phyloP scores from a whole-genome alignment of 2,888 invertebrate species.

The Microctonus brassicae region DNA sequence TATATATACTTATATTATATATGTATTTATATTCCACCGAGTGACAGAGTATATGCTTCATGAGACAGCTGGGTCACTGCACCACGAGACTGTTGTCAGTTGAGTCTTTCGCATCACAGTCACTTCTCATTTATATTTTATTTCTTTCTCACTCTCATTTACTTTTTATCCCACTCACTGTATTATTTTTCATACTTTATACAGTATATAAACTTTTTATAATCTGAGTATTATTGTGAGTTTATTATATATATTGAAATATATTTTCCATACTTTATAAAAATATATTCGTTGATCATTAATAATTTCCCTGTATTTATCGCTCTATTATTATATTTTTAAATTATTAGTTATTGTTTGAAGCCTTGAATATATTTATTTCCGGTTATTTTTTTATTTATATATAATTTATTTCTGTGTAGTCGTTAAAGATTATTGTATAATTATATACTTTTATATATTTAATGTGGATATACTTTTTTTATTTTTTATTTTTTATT shows the following conservation, averaged over 20 bases:
- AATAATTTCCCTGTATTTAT: too few species aligned
- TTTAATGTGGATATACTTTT: neutral
- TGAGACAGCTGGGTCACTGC: constrained; percentile 45
- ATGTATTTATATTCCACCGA: constrained; percentile 25
- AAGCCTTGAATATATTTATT: too few species aligned
- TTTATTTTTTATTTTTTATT: too few species aligned
- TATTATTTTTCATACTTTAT: neutral
- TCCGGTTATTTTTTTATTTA: too few species aligned
- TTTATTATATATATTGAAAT: too few species aligned
- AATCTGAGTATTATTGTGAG: neutral
- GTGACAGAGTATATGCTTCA: constrained; percentile 39
- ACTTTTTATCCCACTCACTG: neutral
- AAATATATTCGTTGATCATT: too few species aligned
- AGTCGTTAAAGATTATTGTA: too few species aligned
- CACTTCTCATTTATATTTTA: neutral
- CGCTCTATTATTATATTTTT: too few species aligned
- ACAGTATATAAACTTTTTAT: neutral
- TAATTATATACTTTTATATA: neutral
- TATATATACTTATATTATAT: too few species aligned
- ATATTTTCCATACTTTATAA: too few species aligned
- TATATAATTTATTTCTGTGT: too few species aligned
- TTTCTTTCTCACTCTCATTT: neutral
- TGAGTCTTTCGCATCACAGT: constrained; percentile 21
- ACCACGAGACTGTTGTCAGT: constrained; percentile 22
- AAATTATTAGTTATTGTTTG: too few species aligned